Conservation (phyloP, 2,797 vertebrate genomes). For the Micromesistius poutassou region DNA sequence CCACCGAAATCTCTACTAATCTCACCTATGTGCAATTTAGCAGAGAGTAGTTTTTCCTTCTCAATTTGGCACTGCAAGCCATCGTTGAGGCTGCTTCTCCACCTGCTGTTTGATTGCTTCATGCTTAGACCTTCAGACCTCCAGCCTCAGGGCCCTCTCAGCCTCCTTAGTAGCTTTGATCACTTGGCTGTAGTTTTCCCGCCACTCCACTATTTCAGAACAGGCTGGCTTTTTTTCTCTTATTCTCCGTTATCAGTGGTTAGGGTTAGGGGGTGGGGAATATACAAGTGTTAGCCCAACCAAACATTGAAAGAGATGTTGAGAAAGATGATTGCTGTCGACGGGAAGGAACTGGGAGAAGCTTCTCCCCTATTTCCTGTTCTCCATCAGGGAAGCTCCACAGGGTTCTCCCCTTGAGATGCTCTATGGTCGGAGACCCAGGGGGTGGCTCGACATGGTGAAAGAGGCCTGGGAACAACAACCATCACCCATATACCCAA, state of each 20-base stretch:
- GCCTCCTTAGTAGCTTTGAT: conserved; percentile 24
- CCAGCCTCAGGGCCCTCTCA: conserved; percentile 23
- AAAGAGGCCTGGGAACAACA: no score
- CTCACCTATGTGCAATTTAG: conserved; percentile 44
- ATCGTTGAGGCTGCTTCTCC: conserved; percentile 29
- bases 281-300: neutral
- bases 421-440: no score
- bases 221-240: conserved; percentile 25
- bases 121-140: conserved; percentile 12
- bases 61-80: conserved; percentile 35
- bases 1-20: neutral
- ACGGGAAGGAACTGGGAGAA: no score
- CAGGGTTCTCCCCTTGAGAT: no score
- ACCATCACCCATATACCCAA: no score
- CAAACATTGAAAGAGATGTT: no score
- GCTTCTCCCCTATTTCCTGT: no score
- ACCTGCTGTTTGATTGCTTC: conserved; percentile 20
- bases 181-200: conserved; percentile 41
- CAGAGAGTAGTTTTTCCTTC: conserved; percentile 26
- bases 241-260: conserved; percentile 30
- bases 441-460: no score
- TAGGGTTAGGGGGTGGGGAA: neutral
- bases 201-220: conserved; percentile 41
- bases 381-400: no score
- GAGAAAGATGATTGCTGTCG: no score